Percentiles rank a stretch among this genome's conserved stretches.
These are phyloP conservation scores for Rhysida immarginata DNA, from an alignment of 1,140 invertebrate genomes.

Conservation along the genomic window DNA sequence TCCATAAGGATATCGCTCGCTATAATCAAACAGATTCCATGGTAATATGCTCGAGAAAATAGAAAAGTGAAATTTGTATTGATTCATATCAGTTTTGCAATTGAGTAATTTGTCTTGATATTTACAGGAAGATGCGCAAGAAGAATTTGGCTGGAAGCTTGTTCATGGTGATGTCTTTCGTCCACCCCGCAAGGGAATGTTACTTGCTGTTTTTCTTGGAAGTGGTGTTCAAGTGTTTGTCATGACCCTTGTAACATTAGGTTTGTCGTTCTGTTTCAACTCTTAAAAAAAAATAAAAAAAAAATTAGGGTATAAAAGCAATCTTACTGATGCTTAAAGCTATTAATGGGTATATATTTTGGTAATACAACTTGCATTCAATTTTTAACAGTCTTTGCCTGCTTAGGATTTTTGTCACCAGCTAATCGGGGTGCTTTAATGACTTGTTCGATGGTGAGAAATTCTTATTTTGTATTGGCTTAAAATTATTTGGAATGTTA, in stretches of 20 bases:
- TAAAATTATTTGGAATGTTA: neutral
- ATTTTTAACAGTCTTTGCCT: constrained; percentile 66
- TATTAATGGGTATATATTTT: too few species aligned
- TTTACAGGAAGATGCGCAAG: constrained; percentile 87
- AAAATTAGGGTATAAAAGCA: too few species aligned
- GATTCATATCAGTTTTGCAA: neutral
- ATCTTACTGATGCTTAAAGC: too few species aligned
- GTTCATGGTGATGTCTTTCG: constrained; percentile 91
- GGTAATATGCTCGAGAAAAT: too few species aligned
- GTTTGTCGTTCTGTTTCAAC: too few species aligned
- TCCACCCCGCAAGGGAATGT: constrained; percentile 90
- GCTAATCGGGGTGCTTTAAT: constrained; percentile 95
- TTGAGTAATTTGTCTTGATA: neutral
- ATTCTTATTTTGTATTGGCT: neutral
- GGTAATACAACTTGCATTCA: too few species aligned
- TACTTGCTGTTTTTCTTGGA: constrained; percentile 85
- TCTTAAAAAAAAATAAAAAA: too few species aligned
- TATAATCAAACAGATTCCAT: constrained; percentile 73
- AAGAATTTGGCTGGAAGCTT: constrained; percentile 99
- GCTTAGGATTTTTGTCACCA: constrained; percentile 91
- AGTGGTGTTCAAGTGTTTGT: constrained; percentile 79
- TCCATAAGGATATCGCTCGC: constrained; percentile 96
- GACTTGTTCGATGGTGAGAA: constrained; percentile 80
- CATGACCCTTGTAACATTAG: constrained; percentile 43
- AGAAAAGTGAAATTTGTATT: too few species aligned